Evolutionary conservation across 1,140 invertebrate genomes (phyloP), one percentile per base, ranked within the genome.

Genomic region (Philopotamus ludificatus): DNA sequence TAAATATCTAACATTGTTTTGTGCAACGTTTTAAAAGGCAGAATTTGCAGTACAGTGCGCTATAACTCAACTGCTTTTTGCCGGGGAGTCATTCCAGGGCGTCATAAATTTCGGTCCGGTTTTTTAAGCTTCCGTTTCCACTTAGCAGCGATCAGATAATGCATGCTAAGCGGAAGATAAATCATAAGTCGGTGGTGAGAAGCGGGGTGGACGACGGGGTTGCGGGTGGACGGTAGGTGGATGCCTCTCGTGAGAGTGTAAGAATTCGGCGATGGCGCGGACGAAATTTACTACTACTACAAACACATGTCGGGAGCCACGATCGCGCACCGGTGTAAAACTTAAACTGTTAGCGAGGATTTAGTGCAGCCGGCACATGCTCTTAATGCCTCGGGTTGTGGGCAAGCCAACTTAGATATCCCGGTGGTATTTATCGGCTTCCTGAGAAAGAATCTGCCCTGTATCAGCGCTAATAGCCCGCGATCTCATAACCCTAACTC

Each of bases 261-360:
- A 53, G 50, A 53, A 53, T 53, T 26, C 23, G 50, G 20, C 16
- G 20, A 59, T 59, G 26, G 51, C 50, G 9, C 15, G 54, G 45
- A 41, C 16, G 21, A 58, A 59, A 65, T 65, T 65, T 59, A 65
- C 58, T 42, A 64, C 62, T 45, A 64, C 45, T 64, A 16, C 53
- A 47, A 47, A 47, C 44, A 47, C 44, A 47, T 47, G 44, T 63
- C 61, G 49, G 41, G 50, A 12, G 42, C 39, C 66, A 68, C 60
- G 49, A 28, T 41, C 42, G 60, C 58, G 60, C 59, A 51, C 45
- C 67, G 54, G 63, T 26, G 47, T 57, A 61, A 68, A 69, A 69
- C 63, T 69, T 69, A 69, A 69, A 69, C 67, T 65, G 63, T 69
- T 69, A 69, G 49, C 63, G 28, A 61, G 59, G 67, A 69, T 69